Evolutionary conservation across 1,140 invertebrate species (phyloP).

Genomic region (Drosophila dunni): DNA sequence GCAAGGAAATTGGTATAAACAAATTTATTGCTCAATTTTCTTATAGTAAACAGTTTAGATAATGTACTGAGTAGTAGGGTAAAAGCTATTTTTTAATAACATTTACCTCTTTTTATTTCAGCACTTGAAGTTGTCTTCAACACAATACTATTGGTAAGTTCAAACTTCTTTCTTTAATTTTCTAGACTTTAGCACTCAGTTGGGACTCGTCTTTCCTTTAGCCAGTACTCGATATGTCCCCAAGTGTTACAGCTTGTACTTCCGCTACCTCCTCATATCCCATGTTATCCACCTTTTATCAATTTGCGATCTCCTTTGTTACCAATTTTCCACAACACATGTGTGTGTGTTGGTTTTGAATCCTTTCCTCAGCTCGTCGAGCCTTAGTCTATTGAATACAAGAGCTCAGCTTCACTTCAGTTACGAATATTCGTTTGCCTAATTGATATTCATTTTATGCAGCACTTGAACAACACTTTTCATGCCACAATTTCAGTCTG

Average conservation of each 20-base stretch:
- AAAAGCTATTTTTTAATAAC: no score
- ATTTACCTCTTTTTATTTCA: no score
- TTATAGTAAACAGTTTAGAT: no score
- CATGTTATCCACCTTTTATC: background rate
- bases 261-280: background rate
- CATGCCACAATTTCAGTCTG: slow-evolving; percentile 10
- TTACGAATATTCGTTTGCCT: slow-evolving; percentile 47
- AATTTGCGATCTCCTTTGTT: background rate
- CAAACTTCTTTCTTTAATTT: background rate
- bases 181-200: background rate
- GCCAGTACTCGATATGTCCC: background rate
- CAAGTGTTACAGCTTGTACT: background rate
- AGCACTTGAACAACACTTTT: slow-evolving; percentile 14
- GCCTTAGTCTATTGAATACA: background rate
- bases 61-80: no score
- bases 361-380: background rate
- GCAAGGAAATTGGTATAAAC: no score
- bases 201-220: background rate
- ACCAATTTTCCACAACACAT: background rate
- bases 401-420: slow-evolving; percentile 19
- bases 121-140: no score
- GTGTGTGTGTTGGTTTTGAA: background rate
- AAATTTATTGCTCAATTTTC: no score
- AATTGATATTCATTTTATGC: slow-evolving; percentile 67
- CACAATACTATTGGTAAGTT: no score